Conservation (phyloP, 1,140 invertebrate species). For the Vanessa tameamea region DNA sequence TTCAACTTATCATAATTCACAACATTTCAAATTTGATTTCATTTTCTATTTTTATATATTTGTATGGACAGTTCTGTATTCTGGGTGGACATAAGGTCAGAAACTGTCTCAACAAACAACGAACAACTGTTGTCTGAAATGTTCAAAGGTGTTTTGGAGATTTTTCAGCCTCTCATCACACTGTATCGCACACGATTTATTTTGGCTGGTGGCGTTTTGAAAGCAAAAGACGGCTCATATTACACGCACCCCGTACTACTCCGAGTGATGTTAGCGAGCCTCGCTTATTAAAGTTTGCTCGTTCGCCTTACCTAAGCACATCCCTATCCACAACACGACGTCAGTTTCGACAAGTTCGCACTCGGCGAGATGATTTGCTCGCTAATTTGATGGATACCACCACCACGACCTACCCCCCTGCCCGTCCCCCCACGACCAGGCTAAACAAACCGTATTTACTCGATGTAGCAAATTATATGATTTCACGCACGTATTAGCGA, state of each 20-base stretch:
- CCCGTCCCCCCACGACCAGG: neutral
- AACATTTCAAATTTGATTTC: too few relatives aligned
- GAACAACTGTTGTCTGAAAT: too few relatives aligned
- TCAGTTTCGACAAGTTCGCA: conserved; percentile 14
- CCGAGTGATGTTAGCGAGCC: neutral
- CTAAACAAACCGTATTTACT: conserved; percentile 24
- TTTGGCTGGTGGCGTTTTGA: neutral
- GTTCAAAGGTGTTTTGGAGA: too few relatives aligned
- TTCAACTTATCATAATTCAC: too few relatives aligned
- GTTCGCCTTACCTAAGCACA: neutral
- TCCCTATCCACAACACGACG: conserved; percentile 1
- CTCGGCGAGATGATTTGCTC: conserved; percentile 20
- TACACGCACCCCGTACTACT: neutral
- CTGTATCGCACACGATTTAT: neutral
- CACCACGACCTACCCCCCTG: neutral
- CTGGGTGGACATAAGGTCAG: too few relatives aligned
- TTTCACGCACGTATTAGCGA: conserved; percentile 30
- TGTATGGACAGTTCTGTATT: too few relatives aligned
- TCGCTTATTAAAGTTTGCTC: neutral
- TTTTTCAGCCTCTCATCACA: neutral
- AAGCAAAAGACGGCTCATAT: neutral
- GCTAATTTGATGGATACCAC: conserved; percentile 15
- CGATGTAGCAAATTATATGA: conserved; percentile 28
- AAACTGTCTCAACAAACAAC: too few relatives aligned
- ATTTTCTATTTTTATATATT: too few relatives aligned